Conservation (phyloP, 2,888 invertebrate species). For the Eucera pruinosa region DNA sequence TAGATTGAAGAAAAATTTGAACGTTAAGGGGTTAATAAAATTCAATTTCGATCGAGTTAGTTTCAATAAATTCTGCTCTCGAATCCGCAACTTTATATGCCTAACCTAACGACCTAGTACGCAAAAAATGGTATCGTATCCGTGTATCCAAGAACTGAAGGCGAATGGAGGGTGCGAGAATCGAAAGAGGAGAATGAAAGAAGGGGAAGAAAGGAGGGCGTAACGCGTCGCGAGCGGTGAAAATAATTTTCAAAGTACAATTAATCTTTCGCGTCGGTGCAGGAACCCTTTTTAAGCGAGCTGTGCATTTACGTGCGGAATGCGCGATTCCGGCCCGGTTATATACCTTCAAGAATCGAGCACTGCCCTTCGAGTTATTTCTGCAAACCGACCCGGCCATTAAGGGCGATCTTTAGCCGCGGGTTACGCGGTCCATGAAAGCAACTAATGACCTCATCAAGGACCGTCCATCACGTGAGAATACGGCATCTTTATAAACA, state of each 20-base stretch:
- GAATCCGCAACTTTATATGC: no score
- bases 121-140: no score
- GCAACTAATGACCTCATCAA: constrained; percentile 59
- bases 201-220: neutral
- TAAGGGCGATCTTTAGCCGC: constrained; percentile 51
- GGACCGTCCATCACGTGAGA: constrained; percentile 47
- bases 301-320: neutral
- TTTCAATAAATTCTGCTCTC: no score
- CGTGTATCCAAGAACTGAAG: neutral
- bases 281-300: constrained; percentile 3
- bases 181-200: neutral
- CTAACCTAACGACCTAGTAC: no score
- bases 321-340: neutral
- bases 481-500: constrained; percentile 47
- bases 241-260: constrained; percentile 34
- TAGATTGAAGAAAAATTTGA: no score
- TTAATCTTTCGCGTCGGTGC: constrained; percentile 26
- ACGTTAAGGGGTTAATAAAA: no score
- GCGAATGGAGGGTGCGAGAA: neutral
- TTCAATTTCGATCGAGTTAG: no score
- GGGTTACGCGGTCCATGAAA: constrained; percentile 16
- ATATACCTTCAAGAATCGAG: neutral
- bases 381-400: constrained; percentile 32
- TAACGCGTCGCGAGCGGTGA: neutral
- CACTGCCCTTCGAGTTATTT: constrained; percentile 31